These are phyloP conservation scores for Battus philenor DNA, from an alignment of 1,140 invertebrate species.

Conservation along the genomic window DNA sequence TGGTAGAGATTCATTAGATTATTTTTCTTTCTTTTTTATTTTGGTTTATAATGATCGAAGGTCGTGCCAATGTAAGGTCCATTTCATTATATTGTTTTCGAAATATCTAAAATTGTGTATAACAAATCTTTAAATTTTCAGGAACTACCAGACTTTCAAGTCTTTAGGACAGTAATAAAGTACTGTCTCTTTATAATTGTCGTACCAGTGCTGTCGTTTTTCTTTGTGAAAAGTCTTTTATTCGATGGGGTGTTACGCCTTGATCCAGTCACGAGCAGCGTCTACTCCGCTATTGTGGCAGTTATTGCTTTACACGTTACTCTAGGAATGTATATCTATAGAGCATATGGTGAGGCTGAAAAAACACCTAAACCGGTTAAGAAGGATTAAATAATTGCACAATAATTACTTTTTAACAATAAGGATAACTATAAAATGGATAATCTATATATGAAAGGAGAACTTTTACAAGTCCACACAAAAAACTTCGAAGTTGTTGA, in stretches of 20 bases:
- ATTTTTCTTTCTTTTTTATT: conserved; percentile 46
- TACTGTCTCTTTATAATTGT: conserved; percentile 80
- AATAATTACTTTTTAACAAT: conserved; percentile 18
- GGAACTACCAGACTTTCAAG: conserved; percentile 76
- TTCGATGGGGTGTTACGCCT: conserved; percentile 77
- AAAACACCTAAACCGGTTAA: conserved; percentile 59
- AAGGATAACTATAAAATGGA: conserved; percentile 52
- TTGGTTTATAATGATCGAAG: conserved; percentile 71
- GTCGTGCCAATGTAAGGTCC: conserved; percentile 70
- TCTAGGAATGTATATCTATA: conserved; percentile 85
- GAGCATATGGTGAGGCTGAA: conserved; percentile 80
- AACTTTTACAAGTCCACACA: conserved; percentile 64
- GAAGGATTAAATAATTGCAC: conserved; percentile 53
- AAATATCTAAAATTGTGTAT: background rate
- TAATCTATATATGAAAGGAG: conserved; percentile 64
- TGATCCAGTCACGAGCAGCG: conserved; percentile 80
- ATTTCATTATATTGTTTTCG: conserved; percentile 14
- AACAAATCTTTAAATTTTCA: conserved; percentile 36
- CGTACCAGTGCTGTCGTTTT: conserved; percentile 79
- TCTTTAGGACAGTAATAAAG: conserved; percentile 79
- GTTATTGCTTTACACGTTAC: conserved; percentile 84
- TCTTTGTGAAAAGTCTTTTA: conserved; percentile 75
- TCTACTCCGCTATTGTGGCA: conserved; percentile 84
- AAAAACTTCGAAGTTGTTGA: conserved; percentile 57
- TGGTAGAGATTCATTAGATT: conserved; percentile 15